Evolutionary conservation across 2,888 invertebrate genomes (phyloP), one percentile per base, ranked within the genome.

Genomic region (Beris morrisii): DNA sequence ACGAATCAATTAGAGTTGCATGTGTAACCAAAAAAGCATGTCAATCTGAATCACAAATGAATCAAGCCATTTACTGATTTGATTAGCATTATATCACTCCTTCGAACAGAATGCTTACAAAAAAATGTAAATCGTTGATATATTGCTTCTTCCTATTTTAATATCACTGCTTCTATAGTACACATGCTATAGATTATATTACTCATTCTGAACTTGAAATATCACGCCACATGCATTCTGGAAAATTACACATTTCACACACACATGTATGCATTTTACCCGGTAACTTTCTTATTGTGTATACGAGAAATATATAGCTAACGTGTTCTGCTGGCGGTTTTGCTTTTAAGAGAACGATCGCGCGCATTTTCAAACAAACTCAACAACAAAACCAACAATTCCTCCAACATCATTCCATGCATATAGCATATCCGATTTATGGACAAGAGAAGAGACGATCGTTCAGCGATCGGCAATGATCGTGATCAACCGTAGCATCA

Each of bases 141-240:
- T 38, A 38, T 9, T 38, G 38, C 38, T 9, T 38, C 22, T 22
- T 22, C 22, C 22, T 22, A 22, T 22, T 22, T 7, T 38, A 38
- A 38, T 5, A 7, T 5, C 38, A 7, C 38, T 38, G 38, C 38
- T 9, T 38, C 38, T 3, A 9, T 38, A 38, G 3, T 38, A 38
- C 9, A 38, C 38, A 38, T 38, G 38, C 38, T 9, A 3, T 22
- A 22, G 22, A 22, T 22, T 31, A 50, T 38, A 52, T 61, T 61
- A 55, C 64, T 64, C 64, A 65, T 38, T 57, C 22, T 76, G 76
- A 78, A 78, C 77, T 78, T 77, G 74, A 76, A 79, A 56, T 76
- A 79, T 79, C 79, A 79, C 79, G 79, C 79, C 79, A 79, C 75
- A 73, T 74, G 74, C 75, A 75, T 74, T 73, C 69, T 38, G 7